These are phyloP conservation scores for Lumbricus terrestris DNA, from an alignment of 2,888 invertebrate species.

Conservation along the genomic window DNA sequence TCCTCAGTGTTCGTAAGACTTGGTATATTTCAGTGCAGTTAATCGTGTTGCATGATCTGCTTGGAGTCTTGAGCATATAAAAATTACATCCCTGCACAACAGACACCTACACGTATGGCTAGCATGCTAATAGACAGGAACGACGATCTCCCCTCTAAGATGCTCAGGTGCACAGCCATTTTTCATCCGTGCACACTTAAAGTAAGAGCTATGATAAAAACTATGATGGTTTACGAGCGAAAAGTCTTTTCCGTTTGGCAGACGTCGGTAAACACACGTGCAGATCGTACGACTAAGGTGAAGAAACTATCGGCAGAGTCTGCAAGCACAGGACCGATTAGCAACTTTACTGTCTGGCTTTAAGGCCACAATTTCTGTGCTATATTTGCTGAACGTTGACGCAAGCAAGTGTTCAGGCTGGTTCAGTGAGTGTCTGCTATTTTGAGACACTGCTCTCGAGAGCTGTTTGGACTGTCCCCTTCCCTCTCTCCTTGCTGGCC, in stretches of 20 bases:
- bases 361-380: not conserved
- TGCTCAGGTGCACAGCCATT: not conserved
- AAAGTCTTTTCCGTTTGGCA: not conserved
- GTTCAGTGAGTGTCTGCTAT: conserved; percentile 3
- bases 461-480: not conserved
- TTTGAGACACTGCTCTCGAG: not conserved
- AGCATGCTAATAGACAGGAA: not conserved
- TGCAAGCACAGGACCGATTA: not conserved
- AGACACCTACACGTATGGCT: not conserved
- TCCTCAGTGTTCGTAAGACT: not conserved
- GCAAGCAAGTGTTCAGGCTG: not conserved
- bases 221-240: not conserved
- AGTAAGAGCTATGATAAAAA: too few relatives aligned
- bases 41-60: not conserved
- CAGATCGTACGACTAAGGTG: not conserved
- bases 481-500: not conserved
- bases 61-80: not conserved
- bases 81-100: not conserved
- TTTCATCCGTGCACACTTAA: not conserved
- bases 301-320: not conserved
- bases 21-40: not conserved
- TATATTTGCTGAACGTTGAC: not conserved
- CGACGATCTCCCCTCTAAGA: not conserved
- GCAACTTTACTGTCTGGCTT: not conserved
- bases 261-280: not conserved